Evolutionary conservation across 2,113 vertebrate genomes (phyloP).

Genomic region (Dromaius novaehollandiae): DNA sequence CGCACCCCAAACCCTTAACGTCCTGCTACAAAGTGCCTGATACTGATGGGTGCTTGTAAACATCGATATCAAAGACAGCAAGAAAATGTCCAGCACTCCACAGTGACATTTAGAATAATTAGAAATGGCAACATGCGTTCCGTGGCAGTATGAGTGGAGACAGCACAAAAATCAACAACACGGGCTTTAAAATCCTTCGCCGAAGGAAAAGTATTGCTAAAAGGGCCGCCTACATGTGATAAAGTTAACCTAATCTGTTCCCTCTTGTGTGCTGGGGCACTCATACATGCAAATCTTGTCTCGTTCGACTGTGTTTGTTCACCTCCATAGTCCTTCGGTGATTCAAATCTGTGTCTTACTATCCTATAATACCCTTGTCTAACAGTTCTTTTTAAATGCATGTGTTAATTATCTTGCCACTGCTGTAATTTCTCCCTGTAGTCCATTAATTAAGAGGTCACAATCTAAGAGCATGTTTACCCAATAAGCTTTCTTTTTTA

Average conservation of each 20-base stretch:
- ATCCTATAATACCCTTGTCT: slow-evolving; percentile 85
- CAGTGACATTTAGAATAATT: background rate
- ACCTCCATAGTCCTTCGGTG: slow-evolving; percentile 71
- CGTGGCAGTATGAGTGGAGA: background rate
- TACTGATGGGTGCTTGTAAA: accelerated
- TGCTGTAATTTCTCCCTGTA: slow-evolving; percentile 91
- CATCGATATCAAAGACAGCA: accelerated
- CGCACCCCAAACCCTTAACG: accelerated
- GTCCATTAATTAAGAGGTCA: slow-evolving; percentile 99
- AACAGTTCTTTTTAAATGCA: slow-evolving; percentile 75
- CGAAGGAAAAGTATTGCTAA: background rate
- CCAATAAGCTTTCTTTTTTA: slow-evolving; percentile 98
- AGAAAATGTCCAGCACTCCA: background rate
- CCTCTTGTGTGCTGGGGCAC: background rate
- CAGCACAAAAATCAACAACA: background rate
- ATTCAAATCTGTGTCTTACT: slow-evolving; percentile 85
- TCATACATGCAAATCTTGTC: background rate
- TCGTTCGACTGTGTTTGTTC: slow-evolving; percentile 3
- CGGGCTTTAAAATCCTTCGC: background rate
- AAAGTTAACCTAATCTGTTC: background rate
- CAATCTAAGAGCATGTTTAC: slow-evolving; percentile 93
- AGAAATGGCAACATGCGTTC: background rate
- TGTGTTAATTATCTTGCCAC: slow-evolving; percentile 91
- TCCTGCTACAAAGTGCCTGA: accelerated
- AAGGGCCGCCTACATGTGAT: background rate